Conservation (phyloP, 1,140 invertebrate genomes). For the Drosophila nebulosa region DNA sequence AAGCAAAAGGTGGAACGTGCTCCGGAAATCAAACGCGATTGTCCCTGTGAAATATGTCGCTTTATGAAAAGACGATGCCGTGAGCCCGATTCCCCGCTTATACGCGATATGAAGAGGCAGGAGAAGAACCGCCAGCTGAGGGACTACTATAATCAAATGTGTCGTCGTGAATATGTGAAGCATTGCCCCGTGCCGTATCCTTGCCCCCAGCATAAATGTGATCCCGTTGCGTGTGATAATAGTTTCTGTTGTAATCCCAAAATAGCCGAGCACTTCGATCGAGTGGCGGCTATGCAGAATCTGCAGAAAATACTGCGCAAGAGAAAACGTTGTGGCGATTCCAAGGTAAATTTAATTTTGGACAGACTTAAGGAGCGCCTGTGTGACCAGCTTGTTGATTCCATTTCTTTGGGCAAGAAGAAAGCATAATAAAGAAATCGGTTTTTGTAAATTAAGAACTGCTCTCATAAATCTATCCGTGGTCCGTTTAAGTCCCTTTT, state of each 20-base stretch:
- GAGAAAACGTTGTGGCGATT: not conserved
- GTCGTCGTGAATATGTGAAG: conserved; percentile 22
- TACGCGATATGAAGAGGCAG: conserved; percentile 33
- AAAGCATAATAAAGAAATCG: not conserved
- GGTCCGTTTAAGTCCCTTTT: not conserved
- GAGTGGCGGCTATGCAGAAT: conserved; percentile 35
- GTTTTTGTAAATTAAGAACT: not conserved
- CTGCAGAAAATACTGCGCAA: conserved; percentile 14
- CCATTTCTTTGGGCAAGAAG: not conserved
- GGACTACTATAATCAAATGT: conserved; percentile 34
- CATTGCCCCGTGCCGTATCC: not conserved
- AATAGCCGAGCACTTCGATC: conserved; percentile 26
- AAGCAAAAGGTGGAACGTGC: not conserved
- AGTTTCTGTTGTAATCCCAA: conserved; percentile 18
- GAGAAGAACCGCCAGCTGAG: conserved; percentile 16
- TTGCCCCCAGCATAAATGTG: conserved; percentile 25
- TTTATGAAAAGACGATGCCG: conserved; percentile 6
- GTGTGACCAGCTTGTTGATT: not conserved
- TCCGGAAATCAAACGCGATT: conserved; percentile 7
- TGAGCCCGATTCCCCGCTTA: conserved; percentile 33
- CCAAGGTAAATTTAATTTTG: not conserved
- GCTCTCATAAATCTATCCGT: not conserved
- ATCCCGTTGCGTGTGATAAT: conserved; percentile 14
- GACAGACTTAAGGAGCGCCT: not conserved
- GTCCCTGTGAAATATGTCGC: conserved; percentile 45